Percentiles rank a stretch among this genome's conserved stretches.
phyloP scores from a whole-genome alignment of 2,888 invertebrate genomes.

The Zygaena filipendulae region DNA sequence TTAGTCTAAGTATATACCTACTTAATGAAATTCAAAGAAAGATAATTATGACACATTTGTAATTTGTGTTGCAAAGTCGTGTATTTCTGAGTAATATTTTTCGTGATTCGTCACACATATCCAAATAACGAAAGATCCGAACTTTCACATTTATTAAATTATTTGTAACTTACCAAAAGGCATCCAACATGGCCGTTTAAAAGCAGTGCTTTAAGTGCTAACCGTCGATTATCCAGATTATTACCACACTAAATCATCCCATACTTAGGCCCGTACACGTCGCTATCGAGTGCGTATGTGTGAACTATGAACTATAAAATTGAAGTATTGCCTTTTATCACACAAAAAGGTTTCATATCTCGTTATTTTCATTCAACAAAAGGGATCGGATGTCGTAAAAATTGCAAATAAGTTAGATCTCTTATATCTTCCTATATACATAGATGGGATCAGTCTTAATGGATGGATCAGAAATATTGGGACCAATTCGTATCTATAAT shows the following conservation, averaged over 20 bases:
- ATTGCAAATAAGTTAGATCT: constrained; percentile 52
- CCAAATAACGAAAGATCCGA: too few relatives aligned
- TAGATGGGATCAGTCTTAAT: constrained; percentile 28
- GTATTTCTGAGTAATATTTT: too few relatives aligned
- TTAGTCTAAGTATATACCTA: too few relatives aligned
- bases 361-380: constrained; percentile 43
- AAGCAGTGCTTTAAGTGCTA: constrained; percentile 38
- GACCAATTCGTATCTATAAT: too few relatives aligned
- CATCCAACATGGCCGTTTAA: constrained; percentile 24
- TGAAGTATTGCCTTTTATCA: constrained; percentile 52
- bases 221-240: constrained; percentile 55
- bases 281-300: constrained; percentile 28
- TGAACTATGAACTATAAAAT: constrained; percentile 66
- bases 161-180: constrained; percentile 20
- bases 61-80: too few relatives aligned
- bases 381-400: constrained; percentile 45
- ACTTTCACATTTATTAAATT: too few relatives aligned
- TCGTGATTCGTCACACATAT: too few relatives aligned
- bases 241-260: constrained; percentile 54
- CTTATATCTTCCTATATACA: too few relatives aligned
- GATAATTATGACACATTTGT: too few relatives aligned
- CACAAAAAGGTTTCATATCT: constrained; percentile 49
- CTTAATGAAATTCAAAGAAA: too few relatives aligned
- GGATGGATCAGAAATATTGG: too few relatives aligned
- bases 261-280: constrained; percentile 47